Evolutionary conservation across 2,797 vertebrate genomes (phyloP), one percentile per base, ranked within the genome.

Genomic region (Carcharodon carcharias): DNA sequence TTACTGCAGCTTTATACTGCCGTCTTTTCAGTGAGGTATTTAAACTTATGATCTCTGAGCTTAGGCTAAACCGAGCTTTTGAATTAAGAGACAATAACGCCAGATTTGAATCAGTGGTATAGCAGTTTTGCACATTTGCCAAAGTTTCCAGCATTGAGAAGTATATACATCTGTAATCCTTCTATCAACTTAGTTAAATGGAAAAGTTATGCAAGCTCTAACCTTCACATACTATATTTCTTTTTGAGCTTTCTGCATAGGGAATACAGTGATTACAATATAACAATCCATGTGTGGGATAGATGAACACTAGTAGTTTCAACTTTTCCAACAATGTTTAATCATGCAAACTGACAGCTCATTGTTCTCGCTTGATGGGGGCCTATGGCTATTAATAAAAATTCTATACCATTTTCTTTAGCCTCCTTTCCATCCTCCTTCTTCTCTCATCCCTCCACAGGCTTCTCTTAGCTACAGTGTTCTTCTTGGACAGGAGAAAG

Each of bases 31-130:
- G 54, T 54, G 69, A 98, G 98, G 97, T 98, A 98, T 98, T 98
- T 99, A 98, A 98, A 97, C 98, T 98, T 97, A 98, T 98, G 98
- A 98, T 98, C 98, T 99, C 98, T 98, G 97, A 97, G 97, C 98
- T 98, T 97, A 98, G 98, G 98, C 98, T 98, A 98, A 99, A 99
- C 98, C 98, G 97, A 98, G 97, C 98, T 98, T 98, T 98, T 98
- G 98, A 99, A 99, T 98, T 98, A 99, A 99, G 98, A 98, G 98
- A 98, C 98, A 98, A 98, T 98, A 98, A 98, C 98, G 97, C 98
- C 97, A 98, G 98, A 98, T 98, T 98, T 98, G 98, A 98, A 98
- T 97, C 97, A 97, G 97, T 97, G 97, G 97, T 97, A 98, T 97
- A 97, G 97, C 96, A 97, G 97, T 98, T 98, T 98, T 98, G 97